Conservation (phyloP, 2,113 vertebrate species). For the Hippocampus abdominalis region DNA sequence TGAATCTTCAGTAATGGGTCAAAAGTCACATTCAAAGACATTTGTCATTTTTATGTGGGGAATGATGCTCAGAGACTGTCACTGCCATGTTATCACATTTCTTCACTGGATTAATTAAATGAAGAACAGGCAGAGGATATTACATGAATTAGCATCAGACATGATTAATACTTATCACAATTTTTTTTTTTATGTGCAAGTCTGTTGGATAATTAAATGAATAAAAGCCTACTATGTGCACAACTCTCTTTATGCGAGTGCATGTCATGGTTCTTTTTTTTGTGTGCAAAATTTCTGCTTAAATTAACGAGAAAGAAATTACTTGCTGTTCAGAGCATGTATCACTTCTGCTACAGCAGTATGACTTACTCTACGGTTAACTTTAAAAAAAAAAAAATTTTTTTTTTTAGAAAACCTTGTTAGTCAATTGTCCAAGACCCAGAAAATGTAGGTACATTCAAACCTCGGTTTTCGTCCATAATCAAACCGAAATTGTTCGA, state of each 20-base stretch:
- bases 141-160: not conserved
- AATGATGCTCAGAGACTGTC: too few species aligned
- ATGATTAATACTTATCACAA: conserved; percentile 8
- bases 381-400: too few species aligned
- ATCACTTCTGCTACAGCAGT: not conserved
- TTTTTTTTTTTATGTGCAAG: not conserved
- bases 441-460: too few species aligned
- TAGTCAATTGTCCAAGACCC: too few species aligned
- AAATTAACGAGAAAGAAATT: not conserved
- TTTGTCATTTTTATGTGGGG: too few species aligned
- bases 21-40: too few species aligned
- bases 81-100: too few species aligned
- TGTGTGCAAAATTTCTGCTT: not conserved
- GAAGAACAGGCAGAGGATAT: not conserved
- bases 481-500: too few species aligned
- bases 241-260: conserved; percentile 9
- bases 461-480: too few species aligned
- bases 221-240: not conserved
- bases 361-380: not conserved
- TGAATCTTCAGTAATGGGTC: too few species aligned
- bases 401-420: not conserved
- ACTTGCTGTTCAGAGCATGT: not conserved
- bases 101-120: not conserved
- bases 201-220: not conserved
- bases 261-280: not conserved